Evolutionary conservation across 2,113 vertebrate species (phyloP).

Genomic region (Maccullochella peelii): DNA sequence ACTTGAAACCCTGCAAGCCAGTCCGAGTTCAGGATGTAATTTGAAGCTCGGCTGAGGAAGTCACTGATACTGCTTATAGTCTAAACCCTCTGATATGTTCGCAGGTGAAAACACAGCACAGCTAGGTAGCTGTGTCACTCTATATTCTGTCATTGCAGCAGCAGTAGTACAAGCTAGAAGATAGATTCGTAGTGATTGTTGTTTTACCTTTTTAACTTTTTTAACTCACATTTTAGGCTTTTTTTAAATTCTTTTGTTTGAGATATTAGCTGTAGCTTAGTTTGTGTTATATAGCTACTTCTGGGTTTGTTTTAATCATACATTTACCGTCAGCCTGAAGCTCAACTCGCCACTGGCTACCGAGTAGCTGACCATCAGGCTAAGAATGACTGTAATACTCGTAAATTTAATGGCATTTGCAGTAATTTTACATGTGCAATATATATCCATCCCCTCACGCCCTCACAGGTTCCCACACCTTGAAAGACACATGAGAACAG

Average conservation of each 20-base stretch:
- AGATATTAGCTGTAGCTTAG: constrained; percentile 15
- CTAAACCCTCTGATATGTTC: background rate
- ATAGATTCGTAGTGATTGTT: background rate
- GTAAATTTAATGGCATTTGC: background rate
- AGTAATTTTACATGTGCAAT: constrained; percentile 54
- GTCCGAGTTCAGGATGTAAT: constrained; percentile 3
- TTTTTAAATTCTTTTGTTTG: constrained; percentile 29
- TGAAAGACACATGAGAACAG: background rate
- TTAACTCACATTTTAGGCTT: constrained; percentile 10
- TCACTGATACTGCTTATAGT: background rate
- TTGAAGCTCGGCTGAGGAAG: background rate
- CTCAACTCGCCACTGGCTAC: constrained; percentile 37
- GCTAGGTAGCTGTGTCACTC: background rate
- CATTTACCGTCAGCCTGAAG: constrained; percentile 30
- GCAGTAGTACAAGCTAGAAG: constrained; percentile 7
- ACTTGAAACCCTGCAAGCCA: constrained; percentile 6
- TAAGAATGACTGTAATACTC: background rate
- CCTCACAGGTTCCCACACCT: background rate
- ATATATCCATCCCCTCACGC: constrained; percentile 2
- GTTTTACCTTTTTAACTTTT: constrained; percentile 25
- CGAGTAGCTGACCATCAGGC: constrained; percentile 42
- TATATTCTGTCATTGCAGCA: background rate
- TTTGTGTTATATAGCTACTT: constrained; percentile 12
- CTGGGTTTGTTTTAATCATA: constrained; percentile 35
- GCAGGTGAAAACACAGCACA: background rate